Conservation (phyloP, 1,140 invertebrate genomes). For the Tyrophagus putrescentiae region DNA sequence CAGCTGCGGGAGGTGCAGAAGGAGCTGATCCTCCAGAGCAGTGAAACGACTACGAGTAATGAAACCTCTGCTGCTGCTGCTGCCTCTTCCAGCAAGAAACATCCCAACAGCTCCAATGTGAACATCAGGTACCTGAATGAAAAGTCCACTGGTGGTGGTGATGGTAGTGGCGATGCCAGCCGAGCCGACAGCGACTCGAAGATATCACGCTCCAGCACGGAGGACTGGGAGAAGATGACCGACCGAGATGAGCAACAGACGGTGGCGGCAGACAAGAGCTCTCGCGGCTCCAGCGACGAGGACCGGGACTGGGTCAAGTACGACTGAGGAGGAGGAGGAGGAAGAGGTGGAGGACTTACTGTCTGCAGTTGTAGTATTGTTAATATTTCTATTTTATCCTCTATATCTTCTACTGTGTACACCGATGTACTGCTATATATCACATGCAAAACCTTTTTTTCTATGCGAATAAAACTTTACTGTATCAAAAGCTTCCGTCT, state of each 20-base stretch:
- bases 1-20: constrained; percentile 34
- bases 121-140: background rate
- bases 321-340: too few species aligned
- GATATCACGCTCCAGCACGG: background rate
- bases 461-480: too few species aligned
- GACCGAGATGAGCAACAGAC: background rate
- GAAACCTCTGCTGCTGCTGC: constrained; percentile 21
- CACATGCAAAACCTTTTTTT: too few species aligned
- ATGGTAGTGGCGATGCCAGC: background rate
- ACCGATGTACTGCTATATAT: too few species aligned
- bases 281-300: background rate
- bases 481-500: too few species aligned
- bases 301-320: constrained; percentile 14
- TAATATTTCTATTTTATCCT: too few species aligned
- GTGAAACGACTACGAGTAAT: constrained; percentile 27
- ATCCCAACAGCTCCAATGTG: background rate
- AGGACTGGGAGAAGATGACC: constrained; percentile 16
- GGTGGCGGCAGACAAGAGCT: background rate
- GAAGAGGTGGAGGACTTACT: too few species aligned
- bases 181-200: background rate
- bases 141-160: background rate
- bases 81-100: background rate
- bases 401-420: too few species aligned
- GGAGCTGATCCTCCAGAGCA: constrained; percentile 29
- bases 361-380: too few species aligned